These are phyloP conservation scores for Diprion similis DNA, from an alignment of 1,140 invertebrate species.

Conservation along the genomic window DNA sequence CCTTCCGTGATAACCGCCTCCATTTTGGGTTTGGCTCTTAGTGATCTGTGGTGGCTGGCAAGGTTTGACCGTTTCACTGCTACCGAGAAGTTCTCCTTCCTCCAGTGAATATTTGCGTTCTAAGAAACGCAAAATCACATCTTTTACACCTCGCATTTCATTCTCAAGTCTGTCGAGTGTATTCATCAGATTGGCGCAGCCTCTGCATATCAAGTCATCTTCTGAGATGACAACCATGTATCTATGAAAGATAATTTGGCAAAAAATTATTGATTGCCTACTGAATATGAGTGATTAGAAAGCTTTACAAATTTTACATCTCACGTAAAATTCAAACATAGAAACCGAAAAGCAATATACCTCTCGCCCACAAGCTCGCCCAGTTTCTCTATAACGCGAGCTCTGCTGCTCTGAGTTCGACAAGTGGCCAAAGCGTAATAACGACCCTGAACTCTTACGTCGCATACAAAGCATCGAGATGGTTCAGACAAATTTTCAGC, in stretches of 20 bases:
- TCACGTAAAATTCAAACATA: too few species aligned
- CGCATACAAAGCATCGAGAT: slow-evolving; percentile 53
- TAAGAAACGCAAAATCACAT: slow-evolving; percentile 46
- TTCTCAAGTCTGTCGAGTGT: slow-evolving; percentile 52
- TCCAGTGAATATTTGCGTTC: slow-evolving; percentile 54
- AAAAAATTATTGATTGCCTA: too few species aligned
- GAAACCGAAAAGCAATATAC: slow-evolving; percentile 33
- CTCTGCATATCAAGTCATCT: slow-evolving; percentile 58
- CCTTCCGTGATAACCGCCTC: slow-evolving; percentile 25
- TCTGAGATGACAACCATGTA: slow-evolving; percentile 59
- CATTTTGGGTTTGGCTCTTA: slow-evolving; percentile 14
- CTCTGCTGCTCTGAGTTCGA: slow-evolving; percentile 48
- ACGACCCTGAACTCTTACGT: slow-evolving; percentile 43
- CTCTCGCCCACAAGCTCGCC: slow-evolving; percentile 56
- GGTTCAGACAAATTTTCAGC: slow-evolving; percentile 19
- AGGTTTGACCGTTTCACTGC: slow-evolving; percentile 32
- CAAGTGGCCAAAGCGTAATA: slow-evolving; percentile 52
- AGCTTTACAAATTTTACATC: too few species aligned
- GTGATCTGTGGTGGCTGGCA: slow-evolving; percentile 41
- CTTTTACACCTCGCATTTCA: slow-evolving; percentile 43
- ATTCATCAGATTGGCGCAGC: slow-evolving; percentile 55
- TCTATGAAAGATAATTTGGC: slow-evolving; percentile 32
- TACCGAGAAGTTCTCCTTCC: slow-evolving; percentile 47
- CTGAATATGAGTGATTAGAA: too few species aligned
- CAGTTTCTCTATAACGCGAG: slow-evolving; percentile 54